A percentile compares a stretch with the other conserved stretches of the same genome.
Conservation (phyloP, 2,888 invertebrate genomes). For the Andrena fulva region DNA sequence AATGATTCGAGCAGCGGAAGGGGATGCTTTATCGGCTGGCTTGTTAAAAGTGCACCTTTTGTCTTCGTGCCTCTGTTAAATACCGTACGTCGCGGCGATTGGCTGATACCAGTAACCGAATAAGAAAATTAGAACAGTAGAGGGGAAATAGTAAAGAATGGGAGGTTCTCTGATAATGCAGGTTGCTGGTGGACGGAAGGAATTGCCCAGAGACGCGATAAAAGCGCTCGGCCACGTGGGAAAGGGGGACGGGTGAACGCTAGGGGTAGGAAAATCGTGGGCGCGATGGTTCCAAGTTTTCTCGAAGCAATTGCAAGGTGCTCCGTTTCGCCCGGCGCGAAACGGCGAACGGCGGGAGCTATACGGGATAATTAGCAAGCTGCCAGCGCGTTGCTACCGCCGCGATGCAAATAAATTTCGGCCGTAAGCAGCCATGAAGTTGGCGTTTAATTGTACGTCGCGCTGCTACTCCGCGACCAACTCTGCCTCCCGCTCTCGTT, state of each 20-base stretch:
- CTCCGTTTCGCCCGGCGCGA: constrained; percentile 47
- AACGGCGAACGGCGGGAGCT: constrained; percentile 56
- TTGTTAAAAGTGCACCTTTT: not conserved
- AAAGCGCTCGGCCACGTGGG: not conserved
- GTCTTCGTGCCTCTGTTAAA: not conserved
- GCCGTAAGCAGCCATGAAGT: constrained; percentile 77
- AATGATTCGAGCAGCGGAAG: constrained; percentile 1
- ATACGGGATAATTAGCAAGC: constrained; percentile 78
- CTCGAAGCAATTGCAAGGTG: constrained; percentile 51
- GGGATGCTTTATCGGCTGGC: constrained; percentile 13
- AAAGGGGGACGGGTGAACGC: not conserved
- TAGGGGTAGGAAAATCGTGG: constrained; percentile 65
- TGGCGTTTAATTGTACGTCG: constrained; percentile 78
- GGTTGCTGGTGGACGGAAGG: constrained; percentile 41
- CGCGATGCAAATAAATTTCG: constrained; percentile 78
- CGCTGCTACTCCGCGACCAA: constrained; percentile 15
- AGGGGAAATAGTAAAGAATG: no score
- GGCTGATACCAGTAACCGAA: not conserved
- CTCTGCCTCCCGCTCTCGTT: not conserved
- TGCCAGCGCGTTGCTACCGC: constrained; percentile 55
- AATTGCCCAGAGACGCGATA: constrained; percentile 31
- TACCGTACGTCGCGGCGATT: no score
- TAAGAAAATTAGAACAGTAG: not conserved
- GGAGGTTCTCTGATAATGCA: no score
- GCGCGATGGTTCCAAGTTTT: constrained; percentile 72